Evolutionary conservation across 1,140 invertebrate genomes (phyloP).

Genomic region (Hesperophylax magnus): DNA sequence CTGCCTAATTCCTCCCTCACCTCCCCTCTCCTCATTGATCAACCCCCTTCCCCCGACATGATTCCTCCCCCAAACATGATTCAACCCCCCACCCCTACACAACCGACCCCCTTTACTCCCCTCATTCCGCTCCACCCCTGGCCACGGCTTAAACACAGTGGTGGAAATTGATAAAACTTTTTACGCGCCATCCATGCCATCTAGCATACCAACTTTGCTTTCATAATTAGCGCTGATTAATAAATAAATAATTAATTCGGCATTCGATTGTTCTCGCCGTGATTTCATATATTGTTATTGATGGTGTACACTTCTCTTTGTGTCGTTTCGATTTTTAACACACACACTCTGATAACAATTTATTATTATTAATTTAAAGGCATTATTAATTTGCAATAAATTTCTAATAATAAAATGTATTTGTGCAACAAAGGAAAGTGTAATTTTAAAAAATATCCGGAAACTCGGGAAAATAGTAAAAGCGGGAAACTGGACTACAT

Average conservation of each 20-base stretch:
- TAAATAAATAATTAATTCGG: not conserved
- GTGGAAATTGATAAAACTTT: constrained; percentile 44
- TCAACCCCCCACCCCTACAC: not conserved
- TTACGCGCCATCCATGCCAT: not conserved
- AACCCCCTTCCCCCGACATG: constrained; percentile 23
- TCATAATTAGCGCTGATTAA: constrained; percentile 33
- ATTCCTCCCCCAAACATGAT: constrained; percentile 2
- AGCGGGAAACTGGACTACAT: too few species aligned
- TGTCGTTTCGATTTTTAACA: too few species aligned
- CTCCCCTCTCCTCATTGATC: not conserved
- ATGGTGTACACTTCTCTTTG: not conserved
- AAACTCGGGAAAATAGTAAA: too few species aligned
- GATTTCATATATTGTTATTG: not conserved
- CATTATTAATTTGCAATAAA: too few species aligned
- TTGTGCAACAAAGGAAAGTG: too few species aligned
- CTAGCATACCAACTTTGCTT: too few species aligned
- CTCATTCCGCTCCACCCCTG: not conserved
- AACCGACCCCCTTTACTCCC: not conserved
- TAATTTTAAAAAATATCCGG: too few species aligned
- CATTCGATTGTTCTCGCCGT: not conserved
- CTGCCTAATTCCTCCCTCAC: constrained; percentile 50
- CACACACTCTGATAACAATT: too few species aligned
- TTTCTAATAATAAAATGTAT: too few species aligned
- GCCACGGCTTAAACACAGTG: constrained; percentile 24
- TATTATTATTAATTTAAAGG: too few species aligned